These are phyloP conservation scores for Timema podura DNA, from an alignment of 2,888 invertebrate genomes.

Conservation along the genomic window DNA sequence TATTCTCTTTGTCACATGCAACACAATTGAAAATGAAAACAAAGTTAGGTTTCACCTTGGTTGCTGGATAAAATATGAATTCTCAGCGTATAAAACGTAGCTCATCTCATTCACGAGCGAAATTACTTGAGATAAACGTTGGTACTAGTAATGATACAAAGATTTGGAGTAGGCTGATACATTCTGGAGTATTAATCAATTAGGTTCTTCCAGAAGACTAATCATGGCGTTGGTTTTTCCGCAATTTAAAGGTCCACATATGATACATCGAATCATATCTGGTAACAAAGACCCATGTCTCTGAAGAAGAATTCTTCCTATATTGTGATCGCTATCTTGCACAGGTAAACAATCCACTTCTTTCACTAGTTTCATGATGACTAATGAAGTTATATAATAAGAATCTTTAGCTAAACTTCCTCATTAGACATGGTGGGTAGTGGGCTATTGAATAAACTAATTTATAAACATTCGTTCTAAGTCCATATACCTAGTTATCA, in stretches of 20 bases:
- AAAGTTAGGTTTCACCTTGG: background rate
- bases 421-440: background rate
- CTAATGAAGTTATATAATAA: too few relatives aligned
- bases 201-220: background rate
- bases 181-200: background rate
- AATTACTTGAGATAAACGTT: background rate
- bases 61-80: background rate
- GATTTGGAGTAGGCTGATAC: background rate
- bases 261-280: background rate
- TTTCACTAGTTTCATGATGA: too few relatives aligned
- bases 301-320: too few relatives aligned
- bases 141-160: background rate
- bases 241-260: background rate
- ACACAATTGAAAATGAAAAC: background rate
- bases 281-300: too few relatives aligned
- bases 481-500: constrained; percentile 29
- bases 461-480: constrained; percentile 22
- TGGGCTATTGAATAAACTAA: constrained; percentile 14
- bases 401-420: too few relatives aligned
- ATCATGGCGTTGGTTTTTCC: background rate
- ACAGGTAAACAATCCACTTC: too few relatives aligned
- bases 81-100: background rate
- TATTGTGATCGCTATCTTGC: too few relatives aligned
- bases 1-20: background rate
- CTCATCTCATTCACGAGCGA: background rate